Conservation (phyloP, 1,140 invertebrate species). For the Heliconius melpomene region DNA sequence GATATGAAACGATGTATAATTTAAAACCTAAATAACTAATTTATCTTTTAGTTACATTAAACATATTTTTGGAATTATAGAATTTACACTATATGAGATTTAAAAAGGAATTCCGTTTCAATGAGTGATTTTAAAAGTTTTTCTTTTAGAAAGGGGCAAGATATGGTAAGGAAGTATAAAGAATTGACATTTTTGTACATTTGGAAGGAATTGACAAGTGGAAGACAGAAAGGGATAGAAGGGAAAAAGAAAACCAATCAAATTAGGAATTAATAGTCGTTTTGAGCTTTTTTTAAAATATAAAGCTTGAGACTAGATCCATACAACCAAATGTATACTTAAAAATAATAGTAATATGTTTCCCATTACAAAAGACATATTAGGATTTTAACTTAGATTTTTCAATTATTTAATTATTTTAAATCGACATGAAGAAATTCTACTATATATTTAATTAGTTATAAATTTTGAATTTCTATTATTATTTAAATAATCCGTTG, state of each 20-base stretch:
- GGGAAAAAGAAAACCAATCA: not conserved
- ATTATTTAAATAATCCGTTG: not conserved
- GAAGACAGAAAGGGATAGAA: conserved; percentile 64
- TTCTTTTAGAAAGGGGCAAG: conserved; percentile 20
- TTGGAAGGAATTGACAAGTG: conserved; percentile 78
- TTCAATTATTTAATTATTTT: not conserved
- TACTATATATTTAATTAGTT: too few species aligned
- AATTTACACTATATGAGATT: not conserved
- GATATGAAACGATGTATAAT: not conserved
- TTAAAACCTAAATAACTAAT: conserved; percentile 1
- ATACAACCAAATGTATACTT: conserved; percentile 26
- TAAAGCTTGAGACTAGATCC: conserved; percentile 27
- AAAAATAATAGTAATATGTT: not conserved
- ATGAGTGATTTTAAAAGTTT: conserved; percentile 12
- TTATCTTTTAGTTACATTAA: not conserved
- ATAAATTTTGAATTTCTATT: not conserved
- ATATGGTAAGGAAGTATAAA: conserved; percentile 67
- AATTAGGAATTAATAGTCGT: not conserved
- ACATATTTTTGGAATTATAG: not conserved
- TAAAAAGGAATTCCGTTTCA: not conserved
- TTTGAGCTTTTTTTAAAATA: conserved; percentile 19
- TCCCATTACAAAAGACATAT: not conserved
- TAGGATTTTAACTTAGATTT: not conserved
- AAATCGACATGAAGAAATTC: not conserved
- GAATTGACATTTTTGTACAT: conserved; percentile 78